Base-by-base conservation (phyloP, 2,797 vertebrate species). In the Tachyglossus aculeatus region DNA sequence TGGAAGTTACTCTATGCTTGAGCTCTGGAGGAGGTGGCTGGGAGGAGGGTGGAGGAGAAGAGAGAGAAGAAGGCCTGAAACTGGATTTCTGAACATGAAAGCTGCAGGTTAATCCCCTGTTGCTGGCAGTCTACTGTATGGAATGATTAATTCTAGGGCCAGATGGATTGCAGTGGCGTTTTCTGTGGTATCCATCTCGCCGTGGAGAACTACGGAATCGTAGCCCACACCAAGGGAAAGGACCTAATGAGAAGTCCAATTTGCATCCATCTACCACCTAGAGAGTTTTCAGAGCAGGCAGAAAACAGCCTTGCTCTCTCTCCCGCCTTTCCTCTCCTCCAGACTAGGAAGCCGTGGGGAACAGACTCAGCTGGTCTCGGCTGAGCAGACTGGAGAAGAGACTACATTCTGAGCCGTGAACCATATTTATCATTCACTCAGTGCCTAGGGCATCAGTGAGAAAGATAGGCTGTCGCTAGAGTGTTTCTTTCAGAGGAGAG, bases 381-480 rank as follows among this genome's bases (percentile, higher is more conserved):
- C 65, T 60, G 53, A 55, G 59, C n/a, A 9, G 10, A 7, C 5
- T 47, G 53, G 57, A 38, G 67, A 60, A 52, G 37, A 19, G 51
- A 43, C 56, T 19, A 38, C 45, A 53, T 51, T 40, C 39, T 38
- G 31, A 72, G 59, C 72, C 21, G 2, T 0, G 1, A 76, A 33
- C 24, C 0, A 1, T 43, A 63, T 48, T 69, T 67, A 53, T 16
- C 65, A 60, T 47, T 65, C 58, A 36, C 38, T 21, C 5, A 1
- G 36, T 37, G 38, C 48, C 0, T 0, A 34, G 47, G 55, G 69
- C 27, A 11, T 1, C 3, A 71, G 53, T 81, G 85, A 69, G 74
- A 86, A 87, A 73, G 87, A 57, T 54, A 54, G 76, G 58, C 65
- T 83, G 82, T 78, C 84, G 16, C 77, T 65, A 0, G 2, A 70